phyloP scores from a whole-genome alignment of 2,113 vertebrate genomes.

The Mus spicilegus region DNA sequence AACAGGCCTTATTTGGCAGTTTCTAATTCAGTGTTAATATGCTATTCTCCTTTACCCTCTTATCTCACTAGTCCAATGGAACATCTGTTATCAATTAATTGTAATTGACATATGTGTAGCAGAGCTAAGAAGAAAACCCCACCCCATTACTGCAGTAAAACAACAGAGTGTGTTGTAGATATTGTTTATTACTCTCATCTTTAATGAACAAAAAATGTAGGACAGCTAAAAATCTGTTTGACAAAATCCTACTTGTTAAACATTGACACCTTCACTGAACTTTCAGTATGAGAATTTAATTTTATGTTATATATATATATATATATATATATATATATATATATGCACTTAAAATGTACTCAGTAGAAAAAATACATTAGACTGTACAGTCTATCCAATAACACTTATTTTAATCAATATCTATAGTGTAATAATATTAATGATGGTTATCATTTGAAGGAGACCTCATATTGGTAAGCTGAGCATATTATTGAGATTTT shows the following conservation, averaged over 20 bases:
- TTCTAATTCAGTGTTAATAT: not conserved
- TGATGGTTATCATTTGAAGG: not conserved
- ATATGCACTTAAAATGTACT: not conserved
- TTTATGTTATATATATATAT: not conserved
- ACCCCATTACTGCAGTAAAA: not conserved
- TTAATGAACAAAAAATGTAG: not conserved
- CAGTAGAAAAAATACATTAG: not conserved
- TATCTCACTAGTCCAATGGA: not conserved
- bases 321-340: too few relatives aligned
- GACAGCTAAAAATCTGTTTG: not conserved
- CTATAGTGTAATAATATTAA: not conserved
- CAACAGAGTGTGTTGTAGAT: rapidly evolving
- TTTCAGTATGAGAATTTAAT: not conserved
- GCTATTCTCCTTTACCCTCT: not conserved
- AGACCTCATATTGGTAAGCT: not conserved
- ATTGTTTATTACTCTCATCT: not conserved
- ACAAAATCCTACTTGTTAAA: not conserved
- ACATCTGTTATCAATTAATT: not conserved
- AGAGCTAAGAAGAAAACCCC: not conserved
- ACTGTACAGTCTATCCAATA: not conserved
- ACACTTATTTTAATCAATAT: not conserved
- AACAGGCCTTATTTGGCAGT: not conserved
- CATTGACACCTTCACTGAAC: not conserved
- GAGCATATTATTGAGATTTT: not conserved
- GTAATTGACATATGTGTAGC: too few relatives aligned